These are phyloP conservation scores for Drosophila melanogaster DNA, from an alignment of 1,140 invertebrate genomes.

Conservation along the genomic window Release_6_plus_ISO1_MT NT_033777.3:27906001-27906500, in stretches of 20 bases:
- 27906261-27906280: too few species aligned
- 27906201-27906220: too few species aligned
- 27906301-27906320: too few species aligned
- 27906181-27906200: background rate
- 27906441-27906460: background rate
- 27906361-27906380: background rate
- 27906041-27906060: conserved; percentile 17
- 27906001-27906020: conserved; percentile 36
- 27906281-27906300: too few species aligned
- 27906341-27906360: conserved; percentile 4
- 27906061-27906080: conserved; percentile 50
- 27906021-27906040: conserved; percentile 64
- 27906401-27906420: conserved; percentile 39
- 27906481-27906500: too few species aligned
- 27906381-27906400: background rate
- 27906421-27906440: conserved; percentile 16
- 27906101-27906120: conserved; percentile 22
- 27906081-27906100: conserved; percentile 65
- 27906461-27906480: conserved; percentile 36
- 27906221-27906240: background rate
- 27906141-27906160: too few species aligned
- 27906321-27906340: background rate
- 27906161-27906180: background rate
- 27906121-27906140: conserved; percentile 25
- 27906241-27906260: too few species aligned